These are phyloP conservation scores for Leptinotarsa haldemani DNA, from an alignment of 2,888 invertebrate species.

Conservation along the genomic window DNA sequence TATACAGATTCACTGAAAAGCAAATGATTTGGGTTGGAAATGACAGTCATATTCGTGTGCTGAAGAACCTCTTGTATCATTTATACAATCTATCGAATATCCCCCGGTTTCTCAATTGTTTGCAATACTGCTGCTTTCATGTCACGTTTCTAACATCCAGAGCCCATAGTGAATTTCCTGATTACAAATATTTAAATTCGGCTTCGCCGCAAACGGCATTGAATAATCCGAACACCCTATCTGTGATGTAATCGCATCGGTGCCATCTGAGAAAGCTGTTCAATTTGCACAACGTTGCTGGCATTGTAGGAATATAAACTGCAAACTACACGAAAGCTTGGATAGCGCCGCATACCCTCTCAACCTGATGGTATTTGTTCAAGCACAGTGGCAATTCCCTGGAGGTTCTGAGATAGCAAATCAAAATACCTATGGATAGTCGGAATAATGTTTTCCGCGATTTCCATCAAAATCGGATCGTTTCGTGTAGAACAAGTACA, in stretches of 20 bases:
- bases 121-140: background rate
- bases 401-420: background rate
- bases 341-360: conserved; percentile 7
- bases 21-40: no score
- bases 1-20: no score
- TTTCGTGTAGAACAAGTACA: background rate
- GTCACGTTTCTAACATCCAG: background rate
- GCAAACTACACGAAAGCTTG: conserved; percentile 27
- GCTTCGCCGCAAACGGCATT: background rate
- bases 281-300: conserved; percentile 16
- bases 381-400: conserved; percentile 8
- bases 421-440: conserved; percentile 7
- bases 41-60: no score
- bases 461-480: background rate
- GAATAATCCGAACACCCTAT: conserved; percentile 2
- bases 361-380: conserved; percentile 11
- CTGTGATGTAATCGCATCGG: conserved; percentile 10
- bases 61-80: background rate
- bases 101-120: background rate
- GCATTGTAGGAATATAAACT: conserved; percentile 32
- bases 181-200: conserved; percentile 13
- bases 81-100: background rate
- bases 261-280: conserved; percentile 13
- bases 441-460: background rate
- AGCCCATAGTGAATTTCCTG: background rate